A percentile compares a stretch with the other conserved stretches of the same genome.
Conservation (phyloP, 2,113 vertebrate genomes). For the Heptranchias perlo region DNA sequence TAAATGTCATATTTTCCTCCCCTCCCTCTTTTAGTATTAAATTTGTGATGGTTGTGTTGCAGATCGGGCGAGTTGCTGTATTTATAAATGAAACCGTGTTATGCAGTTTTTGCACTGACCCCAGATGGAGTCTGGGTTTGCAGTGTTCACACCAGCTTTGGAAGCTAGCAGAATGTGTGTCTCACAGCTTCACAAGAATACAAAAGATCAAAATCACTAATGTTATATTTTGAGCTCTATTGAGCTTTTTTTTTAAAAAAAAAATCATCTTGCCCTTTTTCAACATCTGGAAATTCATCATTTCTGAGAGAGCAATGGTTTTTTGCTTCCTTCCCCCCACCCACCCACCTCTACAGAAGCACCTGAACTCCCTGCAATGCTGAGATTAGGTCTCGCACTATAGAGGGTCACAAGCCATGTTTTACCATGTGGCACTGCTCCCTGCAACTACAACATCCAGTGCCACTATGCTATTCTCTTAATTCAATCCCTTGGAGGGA, state of each 20-base stretch:
- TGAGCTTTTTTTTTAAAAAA: too few relatives aligned
- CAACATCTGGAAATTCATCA: too few relatives aligned
- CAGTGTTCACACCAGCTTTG: not conserved
- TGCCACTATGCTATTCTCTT: too few relatives aligned
- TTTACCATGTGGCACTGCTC: not conserved
- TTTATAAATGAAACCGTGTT: not conserved
- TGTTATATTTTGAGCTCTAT: too few relatives aligned
- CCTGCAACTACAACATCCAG: too few relatives aligned
- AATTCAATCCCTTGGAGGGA: not conserved
- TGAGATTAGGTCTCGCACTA: not conserved
- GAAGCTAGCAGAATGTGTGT: too few relatives aligned
- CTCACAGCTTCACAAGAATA: too few relatives aligned
- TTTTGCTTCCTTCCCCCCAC: not conserved
- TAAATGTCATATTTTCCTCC: not conserved
- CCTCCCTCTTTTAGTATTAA: not conserved
- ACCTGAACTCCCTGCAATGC: not conserved
- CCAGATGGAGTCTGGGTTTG: not conserved
- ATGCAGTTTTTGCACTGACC: not conserved
- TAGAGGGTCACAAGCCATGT: not conserved
- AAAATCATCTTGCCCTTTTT: too few relatives aligned
- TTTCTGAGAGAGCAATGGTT: not conserved
- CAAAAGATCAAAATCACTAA: too few relatives aligned
- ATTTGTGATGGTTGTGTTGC: not conserved
- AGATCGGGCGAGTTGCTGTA: not conserved
- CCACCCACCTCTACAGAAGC: too few relatives aligned